These are phyloP conservation scores for Calameuta idolon DNA, from an alignment of 2,888 invertebrate species.

Conservation along the genomic window DNA sequence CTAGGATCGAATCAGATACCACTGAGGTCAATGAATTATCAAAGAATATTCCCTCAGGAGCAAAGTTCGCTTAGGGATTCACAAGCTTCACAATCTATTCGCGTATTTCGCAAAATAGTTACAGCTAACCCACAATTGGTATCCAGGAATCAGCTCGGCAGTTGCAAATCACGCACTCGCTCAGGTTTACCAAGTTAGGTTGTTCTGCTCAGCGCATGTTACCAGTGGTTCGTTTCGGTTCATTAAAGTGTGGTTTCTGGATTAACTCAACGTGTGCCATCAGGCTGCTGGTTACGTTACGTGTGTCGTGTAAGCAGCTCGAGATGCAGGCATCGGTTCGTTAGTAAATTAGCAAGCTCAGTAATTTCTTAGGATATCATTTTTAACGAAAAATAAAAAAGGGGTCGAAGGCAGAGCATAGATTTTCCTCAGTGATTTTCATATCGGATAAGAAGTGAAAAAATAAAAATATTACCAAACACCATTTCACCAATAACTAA, in stretches of 20 bases:
- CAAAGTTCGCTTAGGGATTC: background rate
- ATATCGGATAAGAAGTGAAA: background rate
- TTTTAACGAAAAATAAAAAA: background rate
- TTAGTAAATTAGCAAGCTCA: background rate
- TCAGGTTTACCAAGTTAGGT: background rate
- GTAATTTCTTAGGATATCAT: background rate
- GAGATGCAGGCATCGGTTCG: background rate
- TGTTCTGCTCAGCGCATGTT: background rate
- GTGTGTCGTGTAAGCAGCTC: background rate
- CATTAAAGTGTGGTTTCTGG: conserved; percentile 26
- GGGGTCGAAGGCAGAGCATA: background rate
- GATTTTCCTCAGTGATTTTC: too few relatives aligned
- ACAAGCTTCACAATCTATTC: background rate
- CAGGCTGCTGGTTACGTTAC: background rate
- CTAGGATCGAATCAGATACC: background rate
- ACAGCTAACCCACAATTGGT: background rate
- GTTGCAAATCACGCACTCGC: conserved; percentile 3
- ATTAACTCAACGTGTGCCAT: conserved; percentile 18
- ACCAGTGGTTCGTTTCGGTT: conserved; percentile 16
- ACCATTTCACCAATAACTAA: background rate
- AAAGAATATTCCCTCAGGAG: background rate
- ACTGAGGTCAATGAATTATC: background rate
- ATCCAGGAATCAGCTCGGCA: background rate
- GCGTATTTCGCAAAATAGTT: background rate
- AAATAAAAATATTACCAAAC: too few relatives aligned